A percentile compares a stretch with the other conserved stretches of the same genome.
Evolutionary conservation across 2,797 vertebrate species (phyloP).

Genomic region (Anisognathus igniventris): DNA sequence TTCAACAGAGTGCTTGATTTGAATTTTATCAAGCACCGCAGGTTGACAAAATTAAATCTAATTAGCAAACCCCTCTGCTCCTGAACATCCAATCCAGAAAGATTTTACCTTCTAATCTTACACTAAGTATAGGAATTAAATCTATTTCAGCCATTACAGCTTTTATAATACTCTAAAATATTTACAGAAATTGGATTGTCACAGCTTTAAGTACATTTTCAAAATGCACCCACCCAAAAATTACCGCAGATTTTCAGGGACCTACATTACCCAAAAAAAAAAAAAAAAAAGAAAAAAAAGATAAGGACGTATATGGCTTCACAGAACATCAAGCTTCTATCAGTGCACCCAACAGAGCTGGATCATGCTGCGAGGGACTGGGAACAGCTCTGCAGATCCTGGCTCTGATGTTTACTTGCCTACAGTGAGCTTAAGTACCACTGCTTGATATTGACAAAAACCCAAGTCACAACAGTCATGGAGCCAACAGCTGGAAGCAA

Average conservation of each 20-base stretch:
- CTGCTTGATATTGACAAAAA: background rate
- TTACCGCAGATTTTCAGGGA: background rate
- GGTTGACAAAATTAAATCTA: conserved; percentile 7
- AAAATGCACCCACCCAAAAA: background rate
- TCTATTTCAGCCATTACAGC: background rate
- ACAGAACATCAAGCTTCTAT: background rate
- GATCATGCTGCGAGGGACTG: fast-evolving
- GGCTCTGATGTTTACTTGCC: background rate
- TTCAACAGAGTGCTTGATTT: background rate
- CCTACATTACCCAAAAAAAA: background rate
- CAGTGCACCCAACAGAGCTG: background rate
- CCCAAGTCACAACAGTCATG: background rate
- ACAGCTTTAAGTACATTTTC: background rate
- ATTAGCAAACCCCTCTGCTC: background rate
- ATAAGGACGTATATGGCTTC: background rate
- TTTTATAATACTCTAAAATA: background rate
- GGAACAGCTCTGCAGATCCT: background rate
- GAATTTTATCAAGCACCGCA: background rate
- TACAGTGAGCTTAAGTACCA: background rate
- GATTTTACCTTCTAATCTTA: background rate
- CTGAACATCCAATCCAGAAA: background rate
- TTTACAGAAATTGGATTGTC: background rate
- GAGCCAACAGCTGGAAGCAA: background rate
- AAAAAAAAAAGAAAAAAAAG: background rate
- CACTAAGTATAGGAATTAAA: background rate